Evolutionary conservation across 2,888 invertebrate genomes (phyloP), one percentile per base, ranked within the genome.

Genomic region (Campoplex capitator): DNA sequence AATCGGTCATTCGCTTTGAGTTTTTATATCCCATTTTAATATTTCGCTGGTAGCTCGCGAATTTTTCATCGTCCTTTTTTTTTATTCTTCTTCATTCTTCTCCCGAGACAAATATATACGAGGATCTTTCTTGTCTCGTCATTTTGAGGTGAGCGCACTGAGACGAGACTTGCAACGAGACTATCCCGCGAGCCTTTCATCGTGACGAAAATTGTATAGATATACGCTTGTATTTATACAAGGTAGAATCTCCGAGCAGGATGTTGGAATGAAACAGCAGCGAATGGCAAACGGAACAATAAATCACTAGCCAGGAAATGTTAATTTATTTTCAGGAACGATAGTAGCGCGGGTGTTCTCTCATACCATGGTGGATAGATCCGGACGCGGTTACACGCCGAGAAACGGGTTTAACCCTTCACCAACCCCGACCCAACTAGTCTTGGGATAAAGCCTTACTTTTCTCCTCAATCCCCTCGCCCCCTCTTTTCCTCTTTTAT

Each of bases 271-370:
- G 84, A 84, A 87, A 82, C 75, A 84, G 73, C 87, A 75, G 79
- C 78, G 84, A 84, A 82, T 79, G 87, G 79, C 87, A 78, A 84
- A 83, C 87, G 87, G 87, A 84, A 87, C 84, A 78, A 87, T 87
- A 82, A 87, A 87, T 87, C 87, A 70, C 74, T 56, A 71, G 56
- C 65, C 82, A 82, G 87, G 87, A 87, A 87, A 87, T 84, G 87
- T 87, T 87, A 84, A 87, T 87, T 87, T 87, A 87, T 87, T 87
- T 87, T 87, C 87, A 82, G 62, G 81, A 81, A 87, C 82, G 87
- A 87, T 87, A 70, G 87, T 87, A 23, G 23, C 81, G 81, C 78
- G 78, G 54, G 23, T 78, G 74, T 65, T 65, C 65, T 68, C 35
- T 67, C 67, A 73, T 67, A 80, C 76, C 23, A 23, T 65, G 71